phyloP scores from a whole-genome alignment of 2,113 vertebrate species.

The Varanus komodoensis region DNA sequence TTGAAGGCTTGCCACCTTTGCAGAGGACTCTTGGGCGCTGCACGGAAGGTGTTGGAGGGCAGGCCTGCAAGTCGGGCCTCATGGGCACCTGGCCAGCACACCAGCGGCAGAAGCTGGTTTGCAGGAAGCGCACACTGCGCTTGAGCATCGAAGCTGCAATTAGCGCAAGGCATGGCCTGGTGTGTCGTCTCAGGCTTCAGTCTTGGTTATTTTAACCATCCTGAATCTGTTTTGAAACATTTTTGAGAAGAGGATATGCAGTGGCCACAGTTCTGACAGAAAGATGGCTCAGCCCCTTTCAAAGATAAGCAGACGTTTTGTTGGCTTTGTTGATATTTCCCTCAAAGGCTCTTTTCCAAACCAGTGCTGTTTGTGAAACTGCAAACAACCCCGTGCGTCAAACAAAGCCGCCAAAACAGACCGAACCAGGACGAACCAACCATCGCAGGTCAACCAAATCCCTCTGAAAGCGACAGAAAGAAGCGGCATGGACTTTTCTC shows the following conservation, averaged over 20 bases:
- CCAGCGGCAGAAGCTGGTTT: not conserved
- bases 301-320: too few species aligned
- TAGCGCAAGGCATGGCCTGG: not conserved
- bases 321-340: not conserved
- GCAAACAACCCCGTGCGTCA: not conserved
- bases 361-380: not conserved
- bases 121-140: not conserved
- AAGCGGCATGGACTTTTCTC: not conserved
- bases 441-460: too few species aligned
- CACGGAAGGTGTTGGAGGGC: not conserved
- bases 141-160: not conserved
- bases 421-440: too few species aligned
- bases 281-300: not conserved
- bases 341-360: not conserved
- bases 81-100: not conserved
- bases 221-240: too few species aligned
- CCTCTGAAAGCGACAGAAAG: not conserved
- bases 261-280: not conserved
- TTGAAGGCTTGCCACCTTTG: not conserved
- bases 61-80: too few species aligned
- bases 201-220: not conserved
- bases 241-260: not conserved
- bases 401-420: not conserved
- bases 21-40: not conserved
- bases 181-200: not conserved